phyloP scores from a whole-genome alignment of 2,113 vertebrate genomes.

The Ursus arctos region DNA sequence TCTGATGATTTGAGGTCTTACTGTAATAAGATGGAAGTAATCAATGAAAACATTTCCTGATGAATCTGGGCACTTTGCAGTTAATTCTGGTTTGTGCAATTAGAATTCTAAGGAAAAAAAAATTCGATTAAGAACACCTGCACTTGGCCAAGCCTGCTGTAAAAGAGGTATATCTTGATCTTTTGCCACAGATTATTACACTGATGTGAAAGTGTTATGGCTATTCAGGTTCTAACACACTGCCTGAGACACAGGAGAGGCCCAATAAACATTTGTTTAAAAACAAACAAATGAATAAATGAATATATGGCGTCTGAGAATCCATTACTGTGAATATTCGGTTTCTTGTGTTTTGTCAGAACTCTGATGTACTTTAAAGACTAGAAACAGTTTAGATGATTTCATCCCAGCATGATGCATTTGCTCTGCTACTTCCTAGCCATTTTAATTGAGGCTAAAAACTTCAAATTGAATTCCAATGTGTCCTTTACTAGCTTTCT shows the following conservation, averaged over 20 bases:
- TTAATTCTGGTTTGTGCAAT: not conserved
- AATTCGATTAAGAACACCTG: not conserved
- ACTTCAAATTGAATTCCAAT: slow-evolving; percentile 68
- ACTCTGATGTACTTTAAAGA: not conserved
- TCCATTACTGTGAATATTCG: not conserved
- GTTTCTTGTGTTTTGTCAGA: not conserved
- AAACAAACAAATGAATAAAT: not conserved
- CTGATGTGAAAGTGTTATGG: not conserved
- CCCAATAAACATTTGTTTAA: not conserved
- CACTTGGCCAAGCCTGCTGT: not conserved
- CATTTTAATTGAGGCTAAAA: slow-evolving; percentile 68
- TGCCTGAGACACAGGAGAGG: not conserved
- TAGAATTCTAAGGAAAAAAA: not conserved
- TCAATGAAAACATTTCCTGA: not conserved
- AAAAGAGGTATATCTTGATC: not conserved
- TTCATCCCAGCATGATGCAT: slow-evolving; percentile 3
- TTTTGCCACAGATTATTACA: not conserved
- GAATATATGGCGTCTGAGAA: not conserved
- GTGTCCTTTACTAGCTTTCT: slow-evolving; percentile 35
- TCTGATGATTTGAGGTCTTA: not conserved
- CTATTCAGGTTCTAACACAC: not conserved
- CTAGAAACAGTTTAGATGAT: not conserved
- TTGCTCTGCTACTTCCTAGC: slow-evolving; percentile 31
- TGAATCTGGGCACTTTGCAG: not conserved
- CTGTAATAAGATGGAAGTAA: not conserved